Percentiles rank a stretch among this genome's conserved stretches.
Evolutionary conservation across 2,888 invertebrate genomes (phyloP).

Genomic region (Drosophila hamatofila): DNA sequence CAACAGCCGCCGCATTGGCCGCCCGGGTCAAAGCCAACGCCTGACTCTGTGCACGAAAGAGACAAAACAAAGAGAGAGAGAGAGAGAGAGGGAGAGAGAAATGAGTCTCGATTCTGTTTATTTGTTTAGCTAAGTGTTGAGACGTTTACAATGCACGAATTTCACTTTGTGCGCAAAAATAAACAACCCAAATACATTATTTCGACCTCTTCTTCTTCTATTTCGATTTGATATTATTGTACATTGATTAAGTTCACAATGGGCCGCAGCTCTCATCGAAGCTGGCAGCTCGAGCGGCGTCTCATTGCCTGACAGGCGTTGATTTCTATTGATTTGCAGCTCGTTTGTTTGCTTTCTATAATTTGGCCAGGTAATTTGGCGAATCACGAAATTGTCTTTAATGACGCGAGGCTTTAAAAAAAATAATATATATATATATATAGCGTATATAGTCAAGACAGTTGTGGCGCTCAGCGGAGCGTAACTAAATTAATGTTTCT

Average conservation of each 20-base stretch:
- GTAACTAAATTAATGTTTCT: conserved; percentile 76
- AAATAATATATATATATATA: neutral
- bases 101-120: conserved; percentile 38
- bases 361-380: conserved; percentile 80
- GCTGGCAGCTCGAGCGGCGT: conserved; percentile 11
- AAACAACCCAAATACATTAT: conserved; percentile 72
- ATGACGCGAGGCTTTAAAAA: conserved; percentile 58
- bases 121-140: conserved; percentile 75
- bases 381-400: conserved; percentile 81
- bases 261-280: conserved; percentile 37
- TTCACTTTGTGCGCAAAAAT: conserved; percentile 64
- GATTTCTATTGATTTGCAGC: conserved; percentile 77
- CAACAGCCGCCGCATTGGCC: conserved; percentile 43
- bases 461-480: conserved; percentile 59
- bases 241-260: conserved; percentile 81
- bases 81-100: neutral
- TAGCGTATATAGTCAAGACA: neutral
- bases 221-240: conserved; percentile 52
- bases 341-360: conserved; percentile 77
- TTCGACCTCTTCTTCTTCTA: neutral
- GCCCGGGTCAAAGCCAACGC: conserved; percentile 88
- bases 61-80: neutral
- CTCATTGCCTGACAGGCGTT: conserved; percentile 70
- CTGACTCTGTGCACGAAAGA: conserved; percentile 87
- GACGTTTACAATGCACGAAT: conserved; percentile 51